phyloP scores from a whole-genome alignment of 2,888 invertebrate genomes.

The Ophion obscuratus region DNA sequence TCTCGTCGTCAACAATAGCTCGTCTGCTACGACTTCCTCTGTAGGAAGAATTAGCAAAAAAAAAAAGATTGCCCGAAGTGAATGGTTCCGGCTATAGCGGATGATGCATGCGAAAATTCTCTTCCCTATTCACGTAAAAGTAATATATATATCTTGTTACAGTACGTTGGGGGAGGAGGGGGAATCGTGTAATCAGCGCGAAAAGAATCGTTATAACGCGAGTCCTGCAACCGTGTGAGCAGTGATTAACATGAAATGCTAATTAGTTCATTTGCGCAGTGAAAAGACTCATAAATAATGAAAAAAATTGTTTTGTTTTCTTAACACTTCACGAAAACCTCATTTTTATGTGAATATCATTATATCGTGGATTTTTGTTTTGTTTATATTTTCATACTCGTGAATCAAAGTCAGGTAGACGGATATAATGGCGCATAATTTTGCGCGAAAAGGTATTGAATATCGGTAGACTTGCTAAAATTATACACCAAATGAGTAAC shows the following conservation, averaged over 20 bases:
- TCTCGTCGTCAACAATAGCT: conserved; percentile 52
- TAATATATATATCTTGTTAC: conserved; percentile 27
- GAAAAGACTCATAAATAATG: no score
- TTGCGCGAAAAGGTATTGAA: no score
- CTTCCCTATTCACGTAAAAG: conserved; percentile 54
- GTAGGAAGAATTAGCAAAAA: conserved; percentile 21
- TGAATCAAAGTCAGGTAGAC: no score
- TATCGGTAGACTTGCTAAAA: no score
- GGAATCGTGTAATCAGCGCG: conserved; percentile 5
- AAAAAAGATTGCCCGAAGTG: conserved; percentile 6
- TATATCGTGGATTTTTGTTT: no score
- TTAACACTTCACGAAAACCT: background rate
- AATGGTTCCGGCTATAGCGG: conserved; percentile 58
- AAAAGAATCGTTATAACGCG: conserved; percentile 29
- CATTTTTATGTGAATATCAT: no score
- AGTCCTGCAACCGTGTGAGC: background rate
- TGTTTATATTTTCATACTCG: no score
- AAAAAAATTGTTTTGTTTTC: background rate
- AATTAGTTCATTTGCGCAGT: background rate
- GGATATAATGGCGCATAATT: no score
- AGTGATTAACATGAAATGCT: conserved; percentile 8
- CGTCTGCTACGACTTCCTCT: conserved; percentile 58
- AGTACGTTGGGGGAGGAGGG: background rate
- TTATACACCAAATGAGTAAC: no score
- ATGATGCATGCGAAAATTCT: conserved; percentile 54